phyloP scores from a whole-genome alignment of 2,797 vertebrate genomes.

The Rhinichthys osculus region DNA sequence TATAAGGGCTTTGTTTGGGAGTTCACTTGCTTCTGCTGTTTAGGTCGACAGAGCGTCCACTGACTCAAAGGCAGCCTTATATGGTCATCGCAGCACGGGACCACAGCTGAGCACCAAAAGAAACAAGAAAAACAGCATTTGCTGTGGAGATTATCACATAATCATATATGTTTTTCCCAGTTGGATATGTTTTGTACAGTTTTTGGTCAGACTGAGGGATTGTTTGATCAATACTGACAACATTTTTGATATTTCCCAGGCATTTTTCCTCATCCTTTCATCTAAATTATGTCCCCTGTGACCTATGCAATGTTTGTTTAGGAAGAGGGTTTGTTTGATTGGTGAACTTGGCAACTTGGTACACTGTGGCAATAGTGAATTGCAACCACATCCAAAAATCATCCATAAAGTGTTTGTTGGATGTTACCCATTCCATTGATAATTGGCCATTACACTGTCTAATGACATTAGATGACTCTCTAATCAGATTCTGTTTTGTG shows the following conservation, averaged over 20 bases:
- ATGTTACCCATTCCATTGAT: background rate
- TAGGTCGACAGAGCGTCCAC: conserved; percentile 80
- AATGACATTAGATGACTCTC: background rate
- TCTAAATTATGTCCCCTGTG: conserved; percentile 68
- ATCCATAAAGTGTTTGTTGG: background rate
- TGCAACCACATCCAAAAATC: background rate
- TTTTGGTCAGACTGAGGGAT: conserved; percentile 15
- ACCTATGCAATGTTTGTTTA: conserved; percentile 59
- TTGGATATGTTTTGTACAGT: conserved; percentile 9
- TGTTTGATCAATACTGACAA: conserved; percentile 46
- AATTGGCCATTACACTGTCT: background rate
- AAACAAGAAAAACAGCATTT: conserved; percentile 59
- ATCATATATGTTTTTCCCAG: conserved; percentile 39
- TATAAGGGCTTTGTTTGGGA: conserved; percentile 99
- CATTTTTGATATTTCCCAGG: conserved; percentile 59
- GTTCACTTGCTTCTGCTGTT: conserved; percentile 90
- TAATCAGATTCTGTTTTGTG: no score
- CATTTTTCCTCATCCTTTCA: conserved; percentile 52
- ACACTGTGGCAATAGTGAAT: background rate
- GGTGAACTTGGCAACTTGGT: background rate
- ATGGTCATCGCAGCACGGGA: conserved; percentile 87
- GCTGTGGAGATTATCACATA: conserved; percentile 59
- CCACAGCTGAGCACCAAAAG: conserved; percentile 65
- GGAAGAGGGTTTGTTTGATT: background rate
- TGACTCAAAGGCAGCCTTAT: conserved; percentile 91